These are phyloP conservation scores for Dasysyrphus albostriatus DNA, from an alignment of 2,888 invertebrate genomes.

Conservation along the genomic window DNA sequence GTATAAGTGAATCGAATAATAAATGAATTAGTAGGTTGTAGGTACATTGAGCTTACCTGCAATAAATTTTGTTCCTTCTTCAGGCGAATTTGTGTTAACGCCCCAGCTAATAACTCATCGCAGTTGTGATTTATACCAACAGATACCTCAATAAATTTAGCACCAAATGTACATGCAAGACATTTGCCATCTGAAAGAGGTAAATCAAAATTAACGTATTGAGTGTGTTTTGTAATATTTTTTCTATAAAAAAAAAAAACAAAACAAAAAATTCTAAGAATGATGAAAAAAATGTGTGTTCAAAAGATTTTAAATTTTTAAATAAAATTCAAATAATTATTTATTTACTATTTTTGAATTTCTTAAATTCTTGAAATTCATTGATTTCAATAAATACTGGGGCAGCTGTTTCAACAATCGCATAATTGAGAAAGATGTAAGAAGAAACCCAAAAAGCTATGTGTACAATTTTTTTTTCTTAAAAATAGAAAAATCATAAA, in stretches of 20 bases:
- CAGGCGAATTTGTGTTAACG: slow-evolving; percentile 94
- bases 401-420: no score
- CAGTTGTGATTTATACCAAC: slow-evolving; percentile 98
- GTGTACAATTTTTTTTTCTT: no score
- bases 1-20: slow-evolving; percentile 31
- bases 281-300: background rate
- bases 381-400: no score
- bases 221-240: background rate
- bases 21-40: background rate
- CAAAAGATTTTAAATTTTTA: background rate
- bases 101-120: slow-evolving; percentile 96
- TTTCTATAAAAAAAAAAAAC: background rate
- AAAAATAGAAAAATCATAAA: no score
- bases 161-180: slow-evolving; percentile 94
- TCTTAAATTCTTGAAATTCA: no score
- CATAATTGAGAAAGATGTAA: no score
- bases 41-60: slow-evolving; percentile 79
- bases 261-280: background rate
- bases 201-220: slow-evolving; percentile 9
- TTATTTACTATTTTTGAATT: no score
- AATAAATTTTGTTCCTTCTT: slow-evolving; percentile 88
- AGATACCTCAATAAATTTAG: slow-evolving; percentile 97
- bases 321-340: no score
- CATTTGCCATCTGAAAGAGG: slow-evolving; percentile 93
- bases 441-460: no score